A percentile compares a stretch with the other conserved stretches of the same genome.
These are phyloP conservation scores for Calyptommatus sinebrachiatus DNA, from an alignment of 2,113 vertebrate species.

Conservation along the genomic window DNA sequence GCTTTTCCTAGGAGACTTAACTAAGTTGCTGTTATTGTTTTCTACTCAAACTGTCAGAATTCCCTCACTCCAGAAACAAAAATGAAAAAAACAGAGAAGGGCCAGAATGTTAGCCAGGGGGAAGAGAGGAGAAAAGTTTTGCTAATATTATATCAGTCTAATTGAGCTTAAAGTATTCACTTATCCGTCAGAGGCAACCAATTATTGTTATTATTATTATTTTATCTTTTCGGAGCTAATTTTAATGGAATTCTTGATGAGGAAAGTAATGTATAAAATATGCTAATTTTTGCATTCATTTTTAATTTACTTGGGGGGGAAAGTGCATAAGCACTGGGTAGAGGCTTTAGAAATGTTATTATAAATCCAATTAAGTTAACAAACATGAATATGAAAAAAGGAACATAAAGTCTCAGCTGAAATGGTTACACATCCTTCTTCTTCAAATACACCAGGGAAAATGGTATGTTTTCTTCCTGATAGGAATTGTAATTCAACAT, in stretches of 20 bases:
- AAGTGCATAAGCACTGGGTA: slow-evolving; percentile 14
- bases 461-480: background rate
- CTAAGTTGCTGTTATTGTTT: background rate
- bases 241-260: slow-evolving; percentile 24
- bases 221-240: slow-evolving; percentile 25
- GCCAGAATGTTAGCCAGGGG: background rate
- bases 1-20: background rate
- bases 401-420: background rate
- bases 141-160: slow-evolving; percentile 20
- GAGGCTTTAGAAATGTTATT: slow-evolving; percentile 7
- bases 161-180: slow-evolving; percentile 7
- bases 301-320: slow-evolving; percentile 7
- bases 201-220: slow-evolving; percentile 8
- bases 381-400: slow-evolving; percentile 11
- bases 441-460: background rate
- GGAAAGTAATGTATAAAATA: slow-evolving; percentile 20
- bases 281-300: background rate
- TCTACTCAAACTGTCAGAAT: slow-evolving; percentile 13
- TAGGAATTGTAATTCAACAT: background rate
- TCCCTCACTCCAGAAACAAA: background rate
- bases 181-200: slow-evolving; percentile 21
- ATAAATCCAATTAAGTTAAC: slow-evolving; percentile 29
- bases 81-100: background rate
- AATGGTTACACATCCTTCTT: background rate
- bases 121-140: background rate